Base-by-base conservation (phyloP, 2,797 vertebrate genomes). In the Pagetopsis macropterus region DNA sequence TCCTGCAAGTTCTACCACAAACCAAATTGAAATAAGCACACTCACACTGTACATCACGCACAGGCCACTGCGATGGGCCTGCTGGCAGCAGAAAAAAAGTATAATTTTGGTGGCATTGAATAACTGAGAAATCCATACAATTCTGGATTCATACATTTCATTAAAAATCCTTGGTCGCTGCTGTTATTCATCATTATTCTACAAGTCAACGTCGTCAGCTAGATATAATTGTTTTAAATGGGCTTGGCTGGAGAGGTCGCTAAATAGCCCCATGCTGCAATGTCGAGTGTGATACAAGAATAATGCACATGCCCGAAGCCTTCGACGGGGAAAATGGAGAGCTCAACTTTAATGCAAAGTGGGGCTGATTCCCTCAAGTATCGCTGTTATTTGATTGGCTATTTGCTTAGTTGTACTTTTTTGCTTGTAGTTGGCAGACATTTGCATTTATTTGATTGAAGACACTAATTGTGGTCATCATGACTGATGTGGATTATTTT, bases 1-100 rank as follows among this genome's bases (percentile, higher is more conserved):
- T 91, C 93, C 93, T 93, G 92, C 84, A 93, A 93, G 93, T 93
- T 94, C 94, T 91, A 92, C 93, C 93, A 90, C 94, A 95, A 95
- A 95, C 94, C 92, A 86, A 93, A 94, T 94, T 95, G 89, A 95
- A 94, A 94, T 67, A 15, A 65, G 44, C 70, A 65, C 64, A 52
- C 19, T 60, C 94, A 94, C 93, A 94, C n/a, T 10, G n/a, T 7
- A n/a, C 84, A 91, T 45, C 40, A 70, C 65, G 61, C 44, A 43
- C 19, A 54, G 60, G 52, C 31, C 14, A 13, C 4, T 0, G 52
- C 1, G 33, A 37, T 9, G 33, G 33, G 33, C 19, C 37, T 51
- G 9, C 27, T 33, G 58, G 49, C 17, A 44, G 49, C 9, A 33
- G 23, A 15, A 52, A 9, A 62, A 54, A 33, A 8, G 23, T 33